Evolutionary conservation across 2,113 vertebrate genomes (phyloP), one percentile per base, ranked within the genome.

Genomic region (Caranx ignobilis): DNA sequence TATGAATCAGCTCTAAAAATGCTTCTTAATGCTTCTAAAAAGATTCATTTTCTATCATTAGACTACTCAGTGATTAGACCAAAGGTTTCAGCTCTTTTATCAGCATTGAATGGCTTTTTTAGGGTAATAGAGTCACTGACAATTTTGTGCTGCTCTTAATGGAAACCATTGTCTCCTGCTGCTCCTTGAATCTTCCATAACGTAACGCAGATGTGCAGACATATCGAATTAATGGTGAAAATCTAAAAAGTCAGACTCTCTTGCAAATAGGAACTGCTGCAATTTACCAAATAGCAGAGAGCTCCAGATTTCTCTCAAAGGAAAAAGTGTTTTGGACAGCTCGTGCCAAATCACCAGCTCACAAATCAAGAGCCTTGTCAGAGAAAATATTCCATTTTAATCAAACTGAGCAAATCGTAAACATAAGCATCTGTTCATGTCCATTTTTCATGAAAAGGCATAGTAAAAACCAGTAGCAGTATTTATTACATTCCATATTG

Each of bases 361-460:
- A 31, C 85, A 81, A 81, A 71, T 90, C 75, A 88, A 60, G 41
- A 18, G 10, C 43, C 55, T 52, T 45, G 12, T 82, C 71, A 54
- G 59, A 68, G 43, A 76, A 75, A 73, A 81, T 75, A 67, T 79
- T 77, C 69, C 15, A 71, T 74, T 81, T 80, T 59, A 81, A 74
- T 89, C 66, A 79, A 84, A 75, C 54, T 11, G 34, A 70, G 21
- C 32, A 57, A 74, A 82, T 72, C 3, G 0, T 50, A 45, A 71
- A 39, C 55, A 78, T 88, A 79, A 65, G 70, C 67, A 69, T 84
- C 60, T 52, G 64, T 78, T 76, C 55, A 62, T 83, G 73, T 70
- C 72, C 63, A 12, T 84, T 81, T 77, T 81, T 88, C 43, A 75
- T 37, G 16, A 74, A 78, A 75, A 82, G 39, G 48, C 75, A 41